A percentile compares a stretch with the other conserved stretches of the same genome.
These are phyloP conservation scores for Caenorhabditis tropicalis DNA, from an alignment of 1,140 invertebrate genomes.

Conservation along the genomic window DNA sequence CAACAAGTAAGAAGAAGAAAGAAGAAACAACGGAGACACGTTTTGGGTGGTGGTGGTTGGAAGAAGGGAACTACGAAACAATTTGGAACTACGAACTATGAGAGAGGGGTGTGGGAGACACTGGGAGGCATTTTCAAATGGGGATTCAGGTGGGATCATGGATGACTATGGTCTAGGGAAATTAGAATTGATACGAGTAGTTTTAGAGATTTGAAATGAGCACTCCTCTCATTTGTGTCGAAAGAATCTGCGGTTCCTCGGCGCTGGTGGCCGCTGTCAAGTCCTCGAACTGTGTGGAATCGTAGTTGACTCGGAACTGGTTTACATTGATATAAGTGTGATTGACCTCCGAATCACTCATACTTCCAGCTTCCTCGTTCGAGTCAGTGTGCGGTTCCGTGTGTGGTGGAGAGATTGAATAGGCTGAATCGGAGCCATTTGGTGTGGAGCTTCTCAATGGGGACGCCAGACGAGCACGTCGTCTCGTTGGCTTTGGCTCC, in stretches of 20 bases:
- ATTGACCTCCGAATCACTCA: constrained; percentile 46
- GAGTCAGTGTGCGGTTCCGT: constrained; percentile 54
- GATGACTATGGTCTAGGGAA: neutral
- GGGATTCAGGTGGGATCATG: neutral
- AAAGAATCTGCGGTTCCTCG: neutral
- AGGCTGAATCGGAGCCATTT: constrained; percentile 54
- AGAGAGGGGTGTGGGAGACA: neutral
- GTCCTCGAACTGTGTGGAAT: constrained; percentile 58
- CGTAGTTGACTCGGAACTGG: neutral
- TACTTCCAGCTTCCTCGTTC: constrained; percentile 21
- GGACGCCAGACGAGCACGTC: neutral
- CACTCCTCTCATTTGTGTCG: constrained; percentile 14
- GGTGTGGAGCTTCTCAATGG: constrained; percentile 55
- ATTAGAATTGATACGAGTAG: neutral
- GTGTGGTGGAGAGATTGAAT: constrained; percentile 51
- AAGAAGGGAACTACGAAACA: neutral
- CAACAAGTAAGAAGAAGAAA: constrained; percentile 6
- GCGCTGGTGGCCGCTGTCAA: constrained; percentile 16
- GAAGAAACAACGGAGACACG: neutral
- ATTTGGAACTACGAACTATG: neutral
- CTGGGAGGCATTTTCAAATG: neutral
- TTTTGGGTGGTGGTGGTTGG: neutral
- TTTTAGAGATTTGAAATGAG: constrained; percentile 46
- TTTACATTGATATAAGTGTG: constrained; percentile 59
- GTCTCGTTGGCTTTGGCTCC: neutral